These are phyloP conservation scores for Menidia beryllina DNA, from an alignment of 2,113 vertebrate species.

Conservation along the genomic window DNA sequence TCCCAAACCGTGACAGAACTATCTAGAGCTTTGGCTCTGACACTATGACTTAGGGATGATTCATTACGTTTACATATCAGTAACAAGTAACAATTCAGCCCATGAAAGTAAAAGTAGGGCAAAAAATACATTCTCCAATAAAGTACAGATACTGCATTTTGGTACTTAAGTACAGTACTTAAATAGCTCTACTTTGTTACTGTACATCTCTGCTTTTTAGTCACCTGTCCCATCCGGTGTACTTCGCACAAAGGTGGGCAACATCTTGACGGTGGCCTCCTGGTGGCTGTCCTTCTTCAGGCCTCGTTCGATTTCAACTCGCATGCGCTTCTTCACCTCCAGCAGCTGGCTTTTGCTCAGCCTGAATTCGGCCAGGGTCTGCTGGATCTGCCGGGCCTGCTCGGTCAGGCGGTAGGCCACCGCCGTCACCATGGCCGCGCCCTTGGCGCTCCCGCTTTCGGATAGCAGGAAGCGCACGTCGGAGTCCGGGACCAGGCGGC, in stretches of 20 bases:
- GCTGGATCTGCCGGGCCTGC: conserved; percentile 91
- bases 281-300: conserved; percentile 86
- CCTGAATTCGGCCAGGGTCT: conserved; percentile 90
- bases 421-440: conserved; percentile 95
- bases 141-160: no score
- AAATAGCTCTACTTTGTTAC: no score
- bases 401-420: conserved; percentile 92
- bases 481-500: conserved; percentile 92
- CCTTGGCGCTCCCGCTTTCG: conserved; percentile 95
- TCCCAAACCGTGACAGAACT: no score
- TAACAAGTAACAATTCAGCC: no score
- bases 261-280: conserved; percentile 92
- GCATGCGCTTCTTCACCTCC: conserved; percentile 95
- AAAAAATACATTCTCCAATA: no score
- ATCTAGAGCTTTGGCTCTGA: no score
- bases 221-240: conserved; percentile 94
- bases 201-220: no score
- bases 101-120: no score
- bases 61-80: no score
- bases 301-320: conserved; percentile 89
- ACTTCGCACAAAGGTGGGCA: conserved; percentile 93
- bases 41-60: no score
- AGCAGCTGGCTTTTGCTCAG: conserved; percentile 90
- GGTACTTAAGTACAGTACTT: no score
- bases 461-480: conserved; percentile 97